Conservation (phyloP, 2,113 vertebrate species). For the Lophura nycthemera region DNA sequence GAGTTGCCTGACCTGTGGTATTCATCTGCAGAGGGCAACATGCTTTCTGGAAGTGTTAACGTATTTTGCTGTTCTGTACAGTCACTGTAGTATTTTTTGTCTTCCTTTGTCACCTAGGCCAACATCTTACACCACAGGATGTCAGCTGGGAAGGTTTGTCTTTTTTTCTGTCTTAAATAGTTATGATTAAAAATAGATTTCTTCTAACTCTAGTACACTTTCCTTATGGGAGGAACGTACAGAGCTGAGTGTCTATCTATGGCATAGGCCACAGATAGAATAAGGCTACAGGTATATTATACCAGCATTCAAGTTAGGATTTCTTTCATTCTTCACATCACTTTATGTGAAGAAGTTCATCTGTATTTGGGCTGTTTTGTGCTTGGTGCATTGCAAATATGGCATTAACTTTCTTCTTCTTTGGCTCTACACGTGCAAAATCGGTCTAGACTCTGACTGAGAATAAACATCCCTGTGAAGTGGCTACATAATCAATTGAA, state of each 20-base stretch:
- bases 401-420: not conserved
- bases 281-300: not conserved
- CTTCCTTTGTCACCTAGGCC: not conserved
- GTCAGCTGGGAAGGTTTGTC: not conserved
- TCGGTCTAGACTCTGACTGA: not conserved
- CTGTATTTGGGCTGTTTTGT: not conserved
- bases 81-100: not conserved
- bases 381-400: not conserved
- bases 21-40: not conserved
- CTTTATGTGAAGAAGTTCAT: not conserved
- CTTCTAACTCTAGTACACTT: not conserved
- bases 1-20: not conserved
- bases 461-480: not conserved
- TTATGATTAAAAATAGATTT: not conserved
- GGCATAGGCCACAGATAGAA: not conserved
- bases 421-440: not conserved
- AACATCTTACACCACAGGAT: not conserved
- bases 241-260: not conserved
- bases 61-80: not conserved
- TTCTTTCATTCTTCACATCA: not conserved
- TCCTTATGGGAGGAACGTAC: rapidly evolving
- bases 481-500: not conserved
- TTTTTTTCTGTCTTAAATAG: not conserved
- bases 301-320: not conserved
- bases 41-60: not conserved